phyloP scores from a whole-genome alignment of 2,113 vertebrate species.

The Leucoraja erinaceus region DNA sequence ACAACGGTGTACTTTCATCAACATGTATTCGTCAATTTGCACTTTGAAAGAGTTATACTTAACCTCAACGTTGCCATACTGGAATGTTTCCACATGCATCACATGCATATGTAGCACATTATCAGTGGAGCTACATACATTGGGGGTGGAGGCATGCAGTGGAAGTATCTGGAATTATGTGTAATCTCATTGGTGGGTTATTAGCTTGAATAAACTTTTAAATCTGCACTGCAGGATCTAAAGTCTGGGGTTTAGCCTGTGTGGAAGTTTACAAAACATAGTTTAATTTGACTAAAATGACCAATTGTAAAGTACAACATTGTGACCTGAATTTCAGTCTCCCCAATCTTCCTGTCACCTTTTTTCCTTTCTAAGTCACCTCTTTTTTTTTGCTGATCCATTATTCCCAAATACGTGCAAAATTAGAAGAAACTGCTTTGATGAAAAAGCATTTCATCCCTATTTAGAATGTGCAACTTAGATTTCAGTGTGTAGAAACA shows the following conservation, averaged over 20 bases:
- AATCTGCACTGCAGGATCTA: not conserved
- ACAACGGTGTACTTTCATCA: too few species aligned
- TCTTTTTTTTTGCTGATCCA: not conserved
- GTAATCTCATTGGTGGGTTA: not conserved
- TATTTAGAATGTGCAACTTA: not conserved
- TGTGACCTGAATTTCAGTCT: not conserved
- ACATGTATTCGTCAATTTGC: not conserved
- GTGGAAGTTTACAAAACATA: not conserved
- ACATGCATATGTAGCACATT: too few species aligned
- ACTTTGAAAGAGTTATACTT: not conserved
- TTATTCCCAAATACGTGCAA: not conserved
- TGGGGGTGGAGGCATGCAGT: not conserved
- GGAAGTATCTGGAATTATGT: not conserved
- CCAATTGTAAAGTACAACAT: not conserved
- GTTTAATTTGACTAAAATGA: not conserved
- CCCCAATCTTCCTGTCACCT: not conserved
- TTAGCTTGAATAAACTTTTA: too few species aligned
- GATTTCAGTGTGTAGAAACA: too few species aligned
- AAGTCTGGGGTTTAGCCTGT: not conserved
- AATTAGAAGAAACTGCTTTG: not conserved
- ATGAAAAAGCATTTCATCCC: not conserved
- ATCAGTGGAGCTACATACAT: too few species aligned
- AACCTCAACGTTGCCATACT: not conserved
- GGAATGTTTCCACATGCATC: not conserved
- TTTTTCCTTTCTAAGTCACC: not conserved